Evolutionary conservation across 2,113 vertebrate species (phyloP), one percentile per base, ranked within the genome.

Genomic region (Speoplatyrhinus poulsoni): DNA sequence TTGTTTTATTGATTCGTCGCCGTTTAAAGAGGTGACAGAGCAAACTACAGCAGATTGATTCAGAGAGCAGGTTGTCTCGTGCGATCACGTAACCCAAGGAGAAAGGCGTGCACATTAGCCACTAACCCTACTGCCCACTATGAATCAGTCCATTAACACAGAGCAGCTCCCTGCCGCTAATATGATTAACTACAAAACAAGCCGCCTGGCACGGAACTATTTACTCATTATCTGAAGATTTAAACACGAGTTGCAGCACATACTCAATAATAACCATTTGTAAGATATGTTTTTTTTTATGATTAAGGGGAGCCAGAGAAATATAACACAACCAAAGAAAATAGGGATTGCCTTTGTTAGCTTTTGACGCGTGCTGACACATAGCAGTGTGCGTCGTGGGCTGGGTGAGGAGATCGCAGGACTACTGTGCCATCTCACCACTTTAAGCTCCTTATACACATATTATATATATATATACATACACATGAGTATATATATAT

Each of bases 331-430:
- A 63, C 62, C 73, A 74, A 65, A 3, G 26, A 26, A 77, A 75
- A 67, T 66, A 83, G 71, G 79, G 85, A 81, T 84, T 87, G 84
- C 78, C 84, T 87, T 82, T 84, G 68, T 74, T 81, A 75, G 74
- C 49, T 84, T 69, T 72, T 67, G 78, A 83, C 80, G 79, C 82
- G 75, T 73, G 80, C 82, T 79, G 75, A 83, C 78, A 73, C 67
- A 60, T 72, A 79, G 69, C 85, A 89, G 87, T 83, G 78, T 87
- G 84, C 78, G 82, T 62, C 70, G 75, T 58, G 71, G 68, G 83
- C 74, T 32, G 76, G 77, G 61, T 61, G 72, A 84, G 69, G 76
- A 63, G 55, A 78, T 19, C 26, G 26, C 26, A 26, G 26, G 26
- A 26, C 26, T 26, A 26, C 26, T 26, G 26, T 26, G 26, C 2